Base-by-base conservation (phyloP, 2,888 invertebrate genomes). In the Eurytoma adleriae region DNA sequence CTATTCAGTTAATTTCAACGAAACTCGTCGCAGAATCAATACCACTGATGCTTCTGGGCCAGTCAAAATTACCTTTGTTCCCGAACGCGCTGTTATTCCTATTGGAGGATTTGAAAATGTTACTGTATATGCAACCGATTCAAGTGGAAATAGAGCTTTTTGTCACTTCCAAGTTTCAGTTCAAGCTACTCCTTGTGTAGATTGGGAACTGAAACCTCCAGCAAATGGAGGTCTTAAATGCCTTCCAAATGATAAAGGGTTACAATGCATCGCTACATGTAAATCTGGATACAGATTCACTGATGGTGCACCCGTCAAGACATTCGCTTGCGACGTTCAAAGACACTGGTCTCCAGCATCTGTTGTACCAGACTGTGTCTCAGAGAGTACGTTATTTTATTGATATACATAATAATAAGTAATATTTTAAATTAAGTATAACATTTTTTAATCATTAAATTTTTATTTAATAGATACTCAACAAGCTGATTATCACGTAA, bases 141-240 rank as follows among this genome's bases (percentile, higher is more conserved):
- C 95, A 88, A 96, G 94, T 87, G 97, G 97, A 83, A 98, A 98
- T 88, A 94, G 95, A 85, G 98, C 97, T 0, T 94, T 94, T 52
- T 98, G 98, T 89, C 94, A 97, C 89, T 98, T 98, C 94, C 98
- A 98, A 92, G 96, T 95, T 88, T 96, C 97, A 0, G 97, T 98
- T 0, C 96, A 97, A 93, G 97, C 98, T 0, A 96, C 97, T 0
- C 96, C 97, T 16, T 99, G 99, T 87, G 97, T 98, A 0, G 96
- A 97, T 86, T 98, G 98, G 97, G 98, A 98, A 88, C 91, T 99
- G 7, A 95, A 95, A 89, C 94, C 96, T 4, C 98, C 98, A 0
- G 95, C 96, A 0, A 95, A 98, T 90, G 98, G 98, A 66, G 96
- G 95, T 68, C 92, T 98, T 48, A 97, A 97, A 87, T 98, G 98